These are phyloP conservation scores for Dione vanillae DNA, from an alignment of 2,888 invertebrate species.

Conservation along the genomic window DNA sequence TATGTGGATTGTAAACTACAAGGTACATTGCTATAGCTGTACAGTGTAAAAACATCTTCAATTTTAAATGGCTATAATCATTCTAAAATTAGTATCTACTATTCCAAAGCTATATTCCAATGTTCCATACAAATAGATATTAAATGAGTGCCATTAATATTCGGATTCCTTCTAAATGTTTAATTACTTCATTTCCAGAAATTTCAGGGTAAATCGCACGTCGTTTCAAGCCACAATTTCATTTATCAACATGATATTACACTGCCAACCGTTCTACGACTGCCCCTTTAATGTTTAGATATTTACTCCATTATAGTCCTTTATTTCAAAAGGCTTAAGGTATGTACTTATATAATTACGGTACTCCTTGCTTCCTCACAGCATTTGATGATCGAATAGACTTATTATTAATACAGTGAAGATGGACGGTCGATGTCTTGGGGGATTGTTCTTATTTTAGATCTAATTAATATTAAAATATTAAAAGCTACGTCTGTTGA, in stretches of 20 bases:
- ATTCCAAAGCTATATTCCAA: neutral
- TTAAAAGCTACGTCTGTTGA: neutral
- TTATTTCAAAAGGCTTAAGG: constrained; percentile 16
- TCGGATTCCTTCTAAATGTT: constrained; percentile 17
- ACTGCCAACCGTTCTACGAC: constrained; percentile 16
- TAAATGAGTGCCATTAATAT: constrained; percentile 5
- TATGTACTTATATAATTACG: neutral
- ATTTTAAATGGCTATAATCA: neutral
- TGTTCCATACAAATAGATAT: constrained; percentile 1
- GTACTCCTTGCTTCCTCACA: neutral
- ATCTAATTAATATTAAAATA: constrained; percentile 2
- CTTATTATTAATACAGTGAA: constrained; percentile 35
- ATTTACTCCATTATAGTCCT: constrained; percentile 18
- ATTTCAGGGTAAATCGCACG: constrained; percentile 36
- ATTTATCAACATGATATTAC: constrained; percentile 39
- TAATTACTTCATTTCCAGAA: constrained; percentile 36
- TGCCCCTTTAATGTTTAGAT: constrained; percentile 5
- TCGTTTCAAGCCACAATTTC: constrained; percentile 25
- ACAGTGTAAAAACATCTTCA: too few relatives aligned
- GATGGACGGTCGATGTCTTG: constrained; percentile 35
- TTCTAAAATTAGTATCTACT: too few relatives aligned
- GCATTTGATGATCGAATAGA: constrained; percentile 31
- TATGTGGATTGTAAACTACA: too few relatives aligned
- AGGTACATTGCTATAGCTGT: too few relatives aligned
- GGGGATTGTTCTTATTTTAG: constrained; percentile 16